A percentile compares a stretch with the other conserved stretches of the same genome.
Conservation (phyloP, 2,797 vertebrate species). For the Meriones psammophilus region DNA sequence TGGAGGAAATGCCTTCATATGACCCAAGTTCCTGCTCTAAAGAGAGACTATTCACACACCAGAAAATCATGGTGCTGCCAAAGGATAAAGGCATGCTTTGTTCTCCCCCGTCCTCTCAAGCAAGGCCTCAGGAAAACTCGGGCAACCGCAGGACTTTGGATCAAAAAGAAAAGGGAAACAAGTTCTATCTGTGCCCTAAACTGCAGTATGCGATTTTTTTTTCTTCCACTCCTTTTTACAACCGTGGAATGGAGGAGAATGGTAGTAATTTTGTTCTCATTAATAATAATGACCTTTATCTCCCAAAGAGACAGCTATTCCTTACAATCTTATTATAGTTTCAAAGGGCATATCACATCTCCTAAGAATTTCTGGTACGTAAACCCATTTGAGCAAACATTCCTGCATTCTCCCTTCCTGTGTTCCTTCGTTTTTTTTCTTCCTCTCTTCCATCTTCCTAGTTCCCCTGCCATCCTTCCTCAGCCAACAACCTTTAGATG, state of each 20-base stretch:
- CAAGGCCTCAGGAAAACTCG: background rate
- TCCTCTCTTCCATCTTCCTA: background rate
- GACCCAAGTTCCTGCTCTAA: constrained; percentile 59
- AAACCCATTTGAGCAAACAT: background rate
- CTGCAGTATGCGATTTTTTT: constrained; percentile 9
- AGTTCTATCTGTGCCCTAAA: constrained; percentile 37
- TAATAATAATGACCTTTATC: constrained; percentile 49
- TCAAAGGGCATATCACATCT: constrained; percentile 43
- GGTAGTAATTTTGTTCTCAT: constrained; percentile 9
- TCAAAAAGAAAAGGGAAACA: constrained; percentile 58
- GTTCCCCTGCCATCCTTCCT: background rate
- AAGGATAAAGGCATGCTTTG: constrained; percentile 31
- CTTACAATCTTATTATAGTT: constrained; percentile 5
- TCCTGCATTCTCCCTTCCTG: background rate
- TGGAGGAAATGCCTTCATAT: constrained; percentile 61
- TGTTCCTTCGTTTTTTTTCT: background rate
- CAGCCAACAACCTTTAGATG: background rate
- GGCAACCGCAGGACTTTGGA: background rate
- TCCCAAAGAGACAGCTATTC: constrained; percentile 14
- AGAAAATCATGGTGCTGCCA: background rate
- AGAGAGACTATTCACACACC: constrained; percentile 43
- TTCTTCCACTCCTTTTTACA: constrained; percentile 6
- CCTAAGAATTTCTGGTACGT: background rate
- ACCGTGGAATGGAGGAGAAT: background rate
- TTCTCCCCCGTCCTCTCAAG: constrained; percentile 31